These are phyloP conservation scores for Chlorospingus semifuscus DNA, from an alignment of 2,797 vertebrate genomes.

Conservation along the genomic window DNA sequence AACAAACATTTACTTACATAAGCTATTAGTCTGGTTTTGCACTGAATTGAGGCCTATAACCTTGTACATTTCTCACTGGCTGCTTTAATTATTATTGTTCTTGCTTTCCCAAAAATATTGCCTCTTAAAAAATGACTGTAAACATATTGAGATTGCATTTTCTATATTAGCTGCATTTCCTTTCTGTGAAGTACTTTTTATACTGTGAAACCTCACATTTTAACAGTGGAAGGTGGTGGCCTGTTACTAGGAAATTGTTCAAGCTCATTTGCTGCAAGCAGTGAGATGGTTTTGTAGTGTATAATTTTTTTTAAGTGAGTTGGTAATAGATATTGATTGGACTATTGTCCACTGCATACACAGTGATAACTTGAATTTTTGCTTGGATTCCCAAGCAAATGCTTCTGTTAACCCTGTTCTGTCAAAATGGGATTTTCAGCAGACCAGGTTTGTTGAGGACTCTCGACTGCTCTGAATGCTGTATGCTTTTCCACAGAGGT, in stretches of 20 bases:
- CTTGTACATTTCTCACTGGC: constrained; percentile 36
- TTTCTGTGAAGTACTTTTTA: constrained; percentile 52
- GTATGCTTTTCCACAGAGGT: not conserved
- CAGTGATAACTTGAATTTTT: constrained; percentile 55
- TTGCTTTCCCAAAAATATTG: constrained; percentile 29
- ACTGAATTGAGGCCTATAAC: constrained; percentile 61
- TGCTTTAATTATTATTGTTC: constrained; percentile 46
- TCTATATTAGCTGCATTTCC: constrained; percentile 39
- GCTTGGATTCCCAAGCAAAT: constrained; percentile 59
- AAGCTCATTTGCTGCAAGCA: constrained; percentile 49
- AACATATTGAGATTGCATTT: constrained; percentile 12
- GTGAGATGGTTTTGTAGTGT: constrained; percentile 53
- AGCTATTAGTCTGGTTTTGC: constrained; percentile 64
- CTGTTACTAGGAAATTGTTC: constrained; percentile 32
- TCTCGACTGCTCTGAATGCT: not conserved
- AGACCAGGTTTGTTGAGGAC: not conserved
- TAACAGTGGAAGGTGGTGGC: constrained; percentile 51
- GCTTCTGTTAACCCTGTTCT: constrained; percentile 7
- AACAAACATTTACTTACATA: constrained; percentile 54
- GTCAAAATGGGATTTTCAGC: constrained; percentile 24
- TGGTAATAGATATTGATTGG: constrained; percentile 24
- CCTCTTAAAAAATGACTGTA: constrained; percentile 49
- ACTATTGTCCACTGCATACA: constrained; percentile 10
- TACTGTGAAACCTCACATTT: constrained; percentile 60
- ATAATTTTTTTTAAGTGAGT: constrained; percentile 39